Percentiles rank a stretch among this genome's conserved stretches.
Conservation (phyloP, 1,140 invertebrate genomes). For the Drosophila micromelanica region DNA sequence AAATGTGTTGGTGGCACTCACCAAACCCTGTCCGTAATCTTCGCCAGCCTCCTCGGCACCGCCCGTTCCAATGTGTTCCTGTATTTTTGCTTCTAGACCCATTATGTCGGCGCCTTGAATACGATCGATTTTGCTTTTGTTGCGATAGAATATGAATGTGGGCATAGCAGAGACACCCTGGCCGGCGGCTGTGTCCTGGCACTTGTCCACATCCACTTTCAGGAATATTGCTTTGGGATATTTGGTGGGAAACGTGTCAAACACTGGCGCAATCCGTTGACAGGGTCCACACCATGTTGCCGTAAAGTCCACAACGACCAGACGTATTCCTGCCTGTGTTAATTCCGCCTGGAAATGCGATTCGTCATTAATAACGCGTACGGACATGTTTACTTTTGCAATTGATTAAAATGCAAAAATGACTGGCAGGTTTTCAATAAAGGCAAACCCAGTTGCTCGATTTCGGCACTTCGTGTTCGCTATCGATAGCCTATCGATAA, state of each 20-base stretch:
- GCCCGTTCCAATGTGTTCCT: conserved; percentile 92
- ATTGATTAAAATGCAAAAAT: conserved; percentile 18
- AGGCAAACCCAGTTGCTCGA: conserved; percentile 21
- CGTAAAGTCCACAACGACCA: conserved; percentile 98
- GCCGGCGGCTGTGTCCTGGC: conserved; percentile 92
- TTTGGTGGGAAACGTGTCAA: conserved; percentile 92
- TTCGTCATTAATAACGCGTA: conserved; percentile 87
- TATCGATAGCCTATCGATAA: conserved; percentile 25
- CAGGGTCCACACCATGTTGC: conserved; percentile 98
- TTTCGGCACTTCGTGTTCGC: not conserved
- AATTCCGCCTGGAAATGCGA: conserved; percentile 93
- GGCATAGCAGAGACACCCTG: conserved; percentile 98
- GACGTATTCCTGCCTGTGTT: conserved; percentile 90
- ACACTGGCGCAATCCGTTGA: conserved; percentile 95
- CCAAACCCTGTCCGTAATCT: conserved; percentile 88
- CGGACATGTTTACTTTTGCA: conserved; percentile 71
- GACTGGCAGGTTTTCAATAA: conserved; percentile 32
- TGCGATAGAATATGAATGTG: conserved; percentile 98
- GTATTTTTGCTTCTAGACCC: conserved; percentile 94
- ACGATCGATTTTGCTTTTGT: conserved; percentile 91
- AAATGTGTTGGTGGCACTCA: conserved; percentile 14
- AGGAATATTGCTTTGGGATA: conserved; percentile 96
- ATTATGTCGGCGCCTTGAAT: conserved; percentile 93
- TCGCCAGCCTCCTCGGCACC: conserved; percentile 88
- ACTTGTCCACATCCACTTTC: conserved; percentile 97